Percentiles rank a stretch among this genome's conserved stretches.
Conservation (phyloP, 2,888 invertebrate genomes). For the Phasia obesa region DNA sequence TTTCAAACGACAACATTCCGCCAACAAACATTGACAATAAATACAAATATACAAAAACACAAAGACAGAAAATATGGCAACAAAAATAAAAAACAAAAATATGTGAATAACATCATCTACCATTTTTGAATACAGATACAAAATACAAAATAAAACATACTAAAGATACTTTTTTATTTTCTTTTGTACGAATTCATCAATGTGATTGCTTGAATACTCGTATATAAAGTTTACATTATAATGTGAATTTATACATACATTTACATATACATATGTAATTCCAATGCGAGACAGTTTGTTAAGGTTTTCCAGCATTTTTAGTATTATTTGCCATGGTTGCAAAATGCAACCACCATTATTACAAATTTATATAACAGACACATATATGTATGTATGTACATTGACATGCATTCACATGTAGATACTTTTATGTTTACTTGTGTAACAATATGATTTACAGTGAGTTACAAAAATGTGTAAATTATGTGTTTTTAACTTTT, state of each 20-base stretch:
- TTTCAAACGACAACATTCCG: neutral
- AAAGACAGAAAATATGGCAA: neutral
- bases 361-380: conserved; percentile 8
- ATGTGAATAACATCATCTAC: neutral
- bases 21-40: neutral
- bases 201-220: neutral
- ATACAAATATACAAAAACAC: neutral
- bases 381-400: too few relatives aligned
- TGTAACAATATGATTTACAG: neutral
- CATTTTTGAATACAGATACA: neutral
- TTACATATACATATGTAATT: neutral
- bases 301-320: conserved; percentile 21
- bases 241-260: neutral
- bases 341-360: conserved; percentile 61
- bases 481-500: neutral
- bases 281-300: conserved; percentile 4
- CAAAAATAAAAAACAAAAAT: neutral
- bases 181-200: neutral
- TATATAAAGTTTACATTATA: neutral
- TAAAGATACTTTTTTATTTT: neutral
- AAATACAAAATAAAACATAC: neutral
- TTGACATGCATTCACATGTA: neutral
- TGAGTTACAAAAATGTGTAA: neutral
- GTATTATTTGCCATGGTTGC: conserved; percentile 63
- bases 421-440: neutral